Evolutionary conservation across 2,113 vertebrate genomes (phyloP).

Genomic region (Sorex fumeus): DNA sequence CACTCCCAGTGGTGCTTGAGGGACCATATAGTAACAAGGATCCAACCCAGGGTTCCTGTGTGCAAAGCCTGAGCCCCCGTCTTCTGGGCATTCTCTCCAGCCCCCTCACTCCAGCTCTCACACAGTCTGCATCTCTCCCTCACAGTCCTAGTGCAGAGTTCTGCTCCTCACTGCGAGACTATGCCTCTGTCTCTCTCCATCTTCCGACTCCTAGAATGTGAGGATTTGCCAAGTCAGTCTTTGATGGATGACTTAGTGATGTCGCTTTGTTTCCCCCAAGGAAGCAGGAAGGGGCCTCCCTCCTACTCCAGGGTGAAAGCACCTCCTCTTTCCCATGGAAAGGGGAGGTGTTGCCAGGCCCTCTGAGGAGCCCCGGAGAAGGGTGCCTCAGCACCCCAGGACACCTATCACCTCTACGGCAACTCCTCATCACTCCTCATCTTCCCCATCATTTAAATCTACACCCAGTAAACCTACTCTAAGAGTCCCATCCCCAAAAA

Average conservation of each 20-base stretch:
- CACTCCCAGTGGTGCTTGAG: too few species aligned
- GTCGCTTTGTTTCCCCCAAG: not conserved
- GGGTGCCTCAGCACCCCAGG: too few species aligned
- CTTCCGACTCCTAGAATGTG: not conserved
- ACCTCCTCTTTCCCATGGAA: rapidly evolving
- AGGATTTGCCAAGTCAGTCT: too few species aligned
- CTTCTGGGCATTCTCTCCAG: too few species aligned
- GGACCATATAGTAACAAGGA: too few species aligned
- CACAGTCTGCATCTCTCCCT: not conserved
- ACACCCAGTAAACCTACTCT: not conserved
- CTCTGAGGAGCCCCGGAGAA: not conserved
- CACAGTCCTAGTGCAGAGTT: not conserved
- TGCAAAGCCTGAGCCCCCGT: too few species aligned
- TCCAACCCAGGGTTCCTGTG: too few species aligned
- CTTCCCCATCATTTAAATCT: not conserved
- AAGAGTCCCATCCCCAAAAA: not conserved
- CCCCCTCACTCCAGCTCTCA: not conserved
- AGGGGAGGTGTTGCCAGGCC: too few species aligned
- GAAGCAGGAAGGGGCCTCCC: not conserved
- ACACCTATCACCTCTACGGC: too few species aligned
- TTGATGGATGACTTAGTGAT: too few species aligned
- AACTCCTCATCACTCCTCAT: not conserved
- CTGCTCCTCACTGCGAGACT: not conserved
- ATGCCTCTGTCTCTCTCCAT: not conserved
- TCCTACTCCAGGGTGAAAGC: too few species aligned